Conservation (phyloP, 1,140 invertebrate species). For the Lutraria rhynchaena region DNA sequence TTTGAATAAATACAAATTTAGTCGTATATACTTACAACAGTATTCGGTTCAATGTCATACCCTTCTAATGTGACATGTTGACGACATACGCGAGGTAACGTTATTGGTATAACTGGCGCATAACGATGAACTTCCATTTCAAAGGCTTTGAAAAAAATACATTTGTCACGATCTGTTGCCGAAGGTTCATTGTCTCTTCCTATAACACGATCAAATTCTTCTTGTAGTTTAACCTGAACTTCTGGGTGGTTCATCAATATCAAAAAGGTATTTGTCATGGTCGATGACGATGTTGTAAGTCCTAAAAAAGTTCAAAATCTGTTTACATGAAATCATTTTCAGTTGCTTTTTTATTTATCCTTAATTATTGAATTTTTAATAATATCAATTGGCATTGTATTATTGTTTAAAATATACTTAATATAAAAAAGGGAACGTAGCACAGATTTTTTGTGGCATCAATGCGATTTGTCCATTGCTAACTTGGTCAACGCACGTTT, state of each 20-base stretch:
- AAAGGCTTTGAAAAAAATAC: constrained; percentile 10
- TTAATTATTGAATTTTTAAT: too few relatives aligned
- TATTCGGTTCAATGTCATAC: constrained; percentile 16
- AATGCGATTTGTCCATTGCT: too few relatives aligned
- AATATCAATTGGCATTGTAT: too few relatives aligned
- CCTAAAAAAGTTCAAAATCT: neutral
- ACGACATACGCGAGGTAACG: constrained; percentile 5
- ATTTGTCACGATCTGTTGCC: neutral
- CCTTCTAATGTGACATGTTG: constrained; percentile 26
- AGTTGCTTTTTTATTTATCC: too few relatives aligned
- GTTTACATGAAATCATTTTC: too few relatives aligned
- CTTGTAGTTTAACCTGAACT: neutral
- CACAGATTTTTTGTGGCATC: too few relatives aligned
- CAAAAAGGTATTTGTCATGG: neutral
- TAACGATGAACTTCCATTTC: constrained; percentile 36
- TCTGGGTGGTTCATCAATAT: neutral
- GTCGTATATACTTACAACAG: too few relatives aligned
- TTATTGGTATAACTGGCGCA: neutral
- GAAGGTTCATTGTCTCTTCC: neutral
- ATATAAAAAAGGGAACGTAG: too few relatives aligned
- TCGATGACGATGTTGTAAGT: neutral
- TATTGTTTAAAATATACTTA: too few relatives aligned
- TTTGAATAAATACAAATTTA: too few relatives aligned
- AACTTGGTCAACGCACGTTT: too few relatives aligned
- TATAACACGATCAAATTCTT: constrained; percentile 1